Conservation (phyloP, 2,797 vertebrate genomes). For the Naso thynnoides region DNA sequence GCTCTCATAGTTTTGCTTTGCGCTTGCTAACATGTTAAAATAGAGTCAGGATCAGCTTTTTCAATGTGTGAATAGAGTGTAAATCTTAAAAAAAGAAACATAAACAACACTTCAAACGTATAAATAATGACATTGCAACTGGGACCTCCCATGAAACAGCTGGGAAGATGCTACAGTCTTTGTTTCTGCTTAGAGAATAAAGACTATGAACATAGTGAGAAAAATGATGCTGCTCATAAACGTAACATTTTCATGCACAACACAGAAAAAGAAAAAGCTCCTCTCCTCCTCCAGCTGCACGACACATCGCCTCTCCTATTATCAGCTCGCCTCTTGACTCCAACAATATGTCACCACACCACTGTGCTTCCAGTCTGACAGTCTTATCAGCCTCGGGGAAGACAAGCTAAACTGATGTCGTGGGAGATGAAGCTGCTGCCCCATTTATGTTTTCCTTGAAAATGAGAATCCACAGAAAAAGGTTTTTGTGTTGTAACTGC, state of each 20-base stretch:
- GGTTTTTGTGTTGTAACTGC: constrained; percentile 11
- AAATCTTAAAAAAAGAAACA: neutral
- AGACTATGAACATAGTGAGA: neutral
- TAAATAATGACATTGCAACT: neutral
- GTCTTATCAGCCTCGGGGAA: constrained; percentile 58
- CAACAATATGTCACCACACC: constrained; percentile 54
- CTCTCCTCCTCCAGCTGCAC: constrained; percentile 18
- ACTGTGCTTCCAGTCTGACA: constrained; percentile 52
- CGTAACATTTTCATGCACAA: neutral
- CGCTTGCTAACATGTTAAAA: too few relatives aligned
- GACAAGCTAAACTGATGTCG: constrained; percentile 51
- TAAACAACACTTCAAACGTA: neutral
- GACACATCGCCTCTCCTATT: constrained; percentile 36
- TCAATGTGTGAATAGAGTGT: neutral
- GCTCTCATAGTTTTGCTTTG: too few relatives aligned
- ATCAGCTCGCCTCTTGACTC: constrained; percentile 64
- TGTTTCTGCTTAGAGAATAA: neutral
- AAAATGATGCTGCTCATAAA: neutral
- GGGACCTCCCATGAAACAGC: too few relatives aligned
- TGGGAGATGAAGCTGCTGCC: constrained; percentile 49
- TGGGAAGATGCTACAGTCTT: too few relatives aligned
- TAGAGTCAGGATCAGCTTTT: too few relatives aligned
- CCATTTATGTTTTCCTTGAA: constrained; percentile 41
- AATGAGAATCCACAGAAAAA: constrained; percentile 25
- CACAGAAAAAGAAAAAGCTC: neutral